These are phyloP conservation scores for Cheirogaleus medius DNA, from an alignment of 2,113 vertebrate genomes.

Conservation along the genomic window DNA sequence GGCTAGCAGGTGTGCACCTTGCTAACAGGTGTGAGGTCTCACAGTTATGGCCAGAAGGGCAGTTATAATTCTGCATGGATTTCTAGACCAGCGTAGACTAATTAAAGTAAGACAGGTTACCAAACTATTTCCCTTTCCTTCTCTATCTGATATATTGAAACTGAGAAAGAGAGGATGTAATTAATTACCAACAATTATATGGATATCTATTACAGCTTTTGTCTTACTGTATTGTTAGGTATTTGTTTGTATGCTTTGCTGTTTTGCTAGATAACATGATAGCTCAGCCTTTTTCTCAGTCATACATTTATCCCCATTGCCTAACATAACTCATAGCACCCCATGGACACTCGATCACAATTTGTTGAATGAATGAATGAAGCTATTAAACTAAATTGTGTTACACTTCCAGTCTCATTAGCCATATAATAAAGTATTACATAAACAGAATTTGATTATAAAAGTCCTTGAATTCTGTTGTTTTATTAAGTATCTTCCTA, in stretches of 20 bases:
- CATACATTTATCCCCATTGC: not conserved
- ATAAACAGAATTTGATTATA: not conserved
- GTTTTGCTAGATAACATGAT: not conserved
- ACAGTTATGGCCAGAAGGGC: not conserved
- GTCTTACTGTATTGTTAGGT: not conserved
- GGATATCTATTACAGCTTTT: not conserved
- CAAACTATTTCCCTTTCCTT: not conserved
- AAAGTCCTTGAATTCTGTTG: not conserved
- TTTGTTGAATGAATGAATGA: not conserved
- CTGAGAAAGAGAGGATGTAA: not conserved
- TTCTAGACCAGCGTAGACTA: not conserved
- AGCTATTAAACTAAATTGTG: not conserved
- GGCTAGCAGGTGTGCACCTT: not conserved
- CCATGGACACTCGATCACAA: not conserved
- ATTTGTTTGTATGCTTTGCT: not conserved
- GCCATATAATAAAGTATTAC: not conserved
- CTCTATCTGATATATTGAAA: not conserved
- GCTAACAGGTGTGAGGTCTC: constrained; percentile 19
- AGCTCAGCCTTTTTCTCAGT: not conserved
- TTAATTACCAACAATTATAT: not conserved
- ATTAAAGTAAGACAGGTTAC: not conserved
- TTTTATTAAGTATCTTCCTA: not conserved
- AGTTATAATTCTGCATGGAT: not conserved
- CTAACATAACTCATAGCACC: not conserved
- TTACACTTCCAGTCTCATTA: not conserved